Conservation (phyloP, 2,797 vertebrate genomes). For the Sciurus vulgaris region DNA sequence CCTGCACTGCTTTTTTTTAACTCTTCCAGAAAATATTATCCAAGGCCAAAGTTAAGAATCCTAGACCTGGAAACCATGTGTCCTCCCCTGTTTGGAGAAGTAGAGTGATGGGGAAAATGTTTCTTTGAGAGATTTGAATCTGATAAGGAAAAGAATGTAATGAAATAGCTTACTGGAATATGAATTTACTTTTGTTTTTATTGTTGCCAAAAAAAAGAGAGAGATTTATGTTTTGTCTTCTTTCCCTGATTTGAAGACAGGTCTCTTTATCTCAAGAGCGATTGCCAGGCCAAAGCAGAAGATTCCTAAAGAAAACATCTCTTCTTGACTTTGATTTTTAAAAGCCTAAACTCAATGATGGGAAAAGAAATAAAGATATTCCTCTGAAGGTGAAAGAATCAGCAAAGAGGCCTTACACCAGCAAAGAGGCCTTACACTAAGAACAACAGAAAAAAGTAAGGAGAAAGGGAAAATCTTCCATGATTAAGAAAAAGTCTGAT, state of each 20-base stretch:
- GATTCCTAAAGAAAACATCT: background rate
- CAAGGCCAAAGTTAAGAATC: background rate
- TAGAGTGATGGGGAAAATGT: background rate
- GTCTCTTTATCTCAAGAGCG: background rate
- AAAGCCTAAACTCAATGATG: background rate
- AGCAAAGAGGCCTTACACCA: background rate
- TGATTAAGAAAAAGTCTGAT: background rate
- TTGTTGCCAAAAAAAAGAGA: background rate
- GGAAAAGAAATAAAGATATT: background rate
- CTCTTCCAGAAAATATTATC: background rate
- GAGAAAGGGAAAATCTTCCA: background rate
- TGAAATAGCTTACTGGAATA: background rate
- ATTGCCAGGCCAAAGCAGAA: background rate
- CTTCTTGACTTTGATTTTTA: conserved; percentile 47
- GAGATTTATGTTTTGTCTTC: background rate
- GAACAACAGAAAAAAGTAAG: background rate
- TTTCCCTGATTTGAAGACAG: conserved; percentile 44
- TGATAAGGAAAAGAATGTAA: conserved; percentile 19
- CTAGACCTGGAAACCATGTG: background rate
- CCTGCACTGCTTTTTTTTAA: background rate
- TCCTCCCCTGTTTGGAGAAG: background rate
- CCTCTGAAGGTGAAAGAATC: background rate
- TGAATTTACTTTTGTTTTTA: conserved; percentile 37
- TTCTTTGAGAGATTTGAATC: background rate
- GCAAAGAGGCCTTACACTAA: background rate